Percentiles rank a stretch among this genome's conserved stretches.
Evolutionary conservation across 2,888 invertebrate genomes (phyloP).

Genomic region (Isoperla grammatica): DNA sequence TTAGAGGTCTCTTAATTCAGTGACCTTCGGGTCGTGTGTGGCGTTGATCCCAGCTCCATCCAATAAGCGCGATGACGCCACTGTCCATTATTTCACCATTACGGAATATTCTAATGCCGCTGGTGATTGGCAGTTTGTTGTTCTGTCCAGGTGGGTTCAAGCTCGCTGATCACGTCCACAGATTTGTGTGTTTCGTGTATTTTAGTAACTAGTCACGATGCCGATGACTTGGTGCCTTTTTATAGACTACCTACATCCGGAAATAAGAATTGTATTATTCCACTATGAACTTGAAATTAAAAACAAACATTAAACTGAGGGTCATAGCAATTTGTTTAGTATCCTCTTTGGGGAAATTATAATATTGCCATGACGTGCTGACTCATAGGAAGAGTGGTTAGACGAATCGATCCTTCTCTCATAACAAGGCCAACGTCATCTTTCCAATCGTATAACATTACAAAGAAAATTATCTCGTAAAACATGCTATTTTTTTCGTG

Average conservation of each 20-base stretch:
- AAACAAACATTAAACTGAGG: neutral
- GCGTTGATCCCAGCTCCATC: constrained; percentile 8
- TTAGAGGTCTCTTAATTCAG: too few relatives aligned
- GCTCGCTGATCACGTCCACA: neutral
- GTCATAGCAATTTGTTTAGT: constrained; percentile 14
- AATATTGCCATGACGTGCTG: too few relatives aligned
- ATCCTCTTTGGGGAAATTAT: too few relatives aligned
- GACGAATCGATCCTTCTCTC: too few relatives aligned
- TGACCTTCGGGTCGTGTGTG: neutral
- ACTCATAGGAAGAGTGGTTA: too few relatives aligned
- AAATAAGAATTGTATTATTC: constrained; percentile 11
- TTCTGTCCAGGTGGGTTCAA: neutral
- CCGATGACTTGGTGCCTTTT: constrained; percentile 7
- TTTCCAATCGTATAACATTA: too few relatives aligned
- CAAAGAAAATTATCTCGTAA: too few relatives aligned
- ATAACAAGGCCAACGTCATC: too few relatives aligned
- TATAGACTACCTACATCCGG: constrained; percentile 5
- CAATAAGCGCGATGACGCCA: neutral
- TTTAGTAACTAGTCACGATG: constrained; percentile 6
- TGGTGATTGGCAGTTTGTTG: neutral
- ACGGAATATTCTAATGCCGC: neutral
- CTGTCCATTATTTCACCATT: neutral
- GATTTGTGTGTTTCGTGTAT: neutral
- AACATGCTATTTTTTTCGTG: too few relatives aligned
- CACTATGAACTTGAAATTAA: neutral